phyloP scores from a whole-genome alignment of 2,888 invertebrate genomes.

The Carabus problematicus region DNA sequence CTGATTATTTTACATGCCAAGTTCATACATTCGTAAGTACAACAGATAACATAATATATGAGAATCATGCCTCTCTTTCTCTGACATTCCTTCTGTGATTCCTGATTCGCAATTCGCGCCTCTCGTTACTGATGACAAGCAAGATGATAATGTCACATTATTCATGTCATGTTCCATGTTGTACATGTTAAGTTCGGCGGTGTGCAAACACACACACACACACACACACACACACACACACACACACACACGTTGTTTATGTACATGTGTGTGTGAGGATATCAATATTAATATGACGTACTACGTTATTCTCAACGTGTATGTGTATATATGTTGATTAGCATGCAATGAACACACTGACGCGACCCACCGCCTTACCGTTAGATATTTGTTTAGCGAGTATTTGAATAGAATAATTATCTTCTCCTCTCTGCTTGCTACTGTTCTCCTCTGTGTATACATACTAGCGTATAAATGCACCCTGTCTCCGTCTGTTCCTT shows the following conservation, averaged over 20 bases:
- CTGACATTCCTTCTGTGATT: too few relatives aligned
- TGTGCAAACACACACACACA: not conserved
- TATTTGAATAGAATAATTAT: conserved; percentile 42
- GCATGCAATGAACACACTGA: conserved; percentile 3
- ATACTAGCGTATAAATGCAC: not conserved
- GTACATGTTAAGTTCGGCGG: not conserved
- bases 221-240: too few relatives aligned
- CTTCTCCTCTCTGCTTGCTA: not conserved
- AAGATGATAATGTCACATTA: not conserved
- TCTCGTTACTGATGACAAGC: too few relatives aligned
- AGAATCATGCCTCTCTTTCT: too few relatives aligned
- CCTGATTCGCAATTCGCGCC: too few relatives aligned
- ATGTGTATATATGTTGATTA: conserved; percentile 20
- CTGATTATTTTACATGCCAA: too few relatives aligned
- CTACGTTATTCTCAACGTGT: conserved; percentile 30
- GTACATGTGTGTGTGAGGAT: conserved; percentile 9
- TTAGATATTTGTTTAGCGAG: conserved; percentile 38
- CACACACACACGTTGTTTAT: not conserved
- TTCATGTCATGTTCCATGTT: conserved; percentile 1
- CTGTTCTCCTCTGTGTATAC: not conserved
- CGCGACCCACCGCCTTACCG: conserved; percentile 16
- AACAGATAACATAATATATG: too few relatives aligned
- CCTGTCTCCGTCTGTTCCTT: too few relatives aligned
- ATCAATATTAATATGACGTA: conserved; percentile 42
- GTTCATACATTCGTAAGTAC: too few relatives aligned